A percentile compares a stretch with the other conserved stretches of the same genome.
Evolutionary conservation across 1,140 invertebrate genomes (phyloP).

Genomic region (Drosophila mauritiana): DNA sequence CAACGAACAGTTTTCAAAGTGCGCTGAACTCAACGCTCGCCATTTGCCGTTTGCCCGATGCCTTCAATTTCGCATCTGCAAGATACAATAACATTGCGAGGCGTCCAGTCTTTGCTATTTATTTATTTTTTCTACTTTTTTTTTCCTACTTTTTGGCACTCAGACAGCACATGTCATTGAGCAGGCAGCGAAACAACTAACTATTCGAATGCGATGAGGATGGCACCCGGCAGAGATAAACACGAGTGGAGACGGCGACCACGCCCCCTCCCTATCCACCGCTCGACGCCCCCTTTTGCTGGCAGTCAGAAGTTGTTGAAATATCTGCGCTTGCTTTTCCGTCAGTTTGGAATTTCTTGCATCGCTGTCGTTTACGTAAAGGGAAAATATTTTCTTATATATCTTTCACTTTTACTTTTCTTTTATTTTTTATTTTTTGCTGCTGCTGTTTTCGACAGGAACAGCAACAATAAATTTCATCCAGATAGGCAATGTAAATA

Average conservation of each 20-base stretch:
- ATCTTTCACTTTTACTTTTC: constrained; percentile 7
- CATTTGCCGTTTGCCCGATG: constrained; percentile 13
- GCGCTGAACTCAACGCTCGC: constrained; percentile 61
- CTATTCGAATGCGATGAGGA: constrained; percentile 38
- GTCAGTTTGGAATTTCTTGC: constrained; percentile 78
- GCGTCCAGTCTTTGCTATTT: constrained; percentile 49
- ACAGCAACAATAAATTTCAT: constrained; percentile 35
- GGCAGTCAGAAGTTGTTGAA: constrained; percentile 60
- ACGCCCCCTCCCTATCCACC: neutral
- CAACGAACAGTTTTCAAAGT: constrained; percentile 72
- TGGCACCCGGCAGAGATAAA: constrained; percentile 46
- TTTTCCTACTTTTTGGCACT: constrained; percentile 59
- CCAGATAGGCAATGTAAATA: constrained; percentile 64
- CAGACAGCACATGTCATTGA: constrained; percentile 74
- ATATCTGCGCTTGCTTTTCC: constrained; percentile 75
- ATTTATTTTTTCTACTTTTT: constrained; percentile 1
- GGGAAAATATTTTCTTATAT: constrained; percentile 62
- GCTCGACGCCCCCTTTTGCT: neutral
- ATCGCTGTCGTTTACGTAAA: constrained; percentile 65
- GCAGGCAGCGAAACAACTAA: constrained; percentile 67
- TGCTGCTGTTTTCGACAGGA: constrained; percentile 11
- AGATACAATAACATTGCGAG: constrained; percentile 61
- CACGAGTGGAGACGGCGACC: constrained; percentile 23
- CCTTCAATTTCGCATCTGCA: constrained; percentile 53
- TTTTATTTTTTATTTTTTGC: constrained; percentile 29